Evolutionary conservation across 2,888 invertebrate genomes (phyloP), one percentile per base, ranked within the genome.

Genomic region (Lamproptera curius): DNA sequence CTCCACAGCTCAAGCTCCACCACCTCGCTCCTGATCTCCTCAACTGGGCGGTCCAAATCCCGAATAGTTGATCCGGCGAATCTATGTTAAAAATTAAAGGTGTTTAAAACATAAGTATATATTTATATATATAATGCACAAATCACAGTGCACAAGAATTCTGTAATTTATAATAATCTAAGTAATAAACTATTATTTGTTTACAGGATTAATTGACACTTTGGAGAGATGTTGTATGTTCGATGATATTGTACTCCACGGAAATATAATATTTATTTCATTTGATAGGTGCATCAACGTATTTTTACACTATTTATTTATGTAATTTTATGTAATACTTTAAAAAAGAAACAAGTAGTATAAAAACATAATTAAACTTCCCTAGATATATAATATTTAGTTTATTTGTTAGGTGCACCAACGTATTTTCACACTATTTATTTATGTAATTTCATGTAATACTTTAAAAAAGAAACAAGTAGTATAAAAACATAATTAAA

Each of bases 1-100:
- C 92, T 85, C 93, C 93, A 94, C 48, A 92, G 83, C 57, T 91
- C 91, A 65, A 94, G 52, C 53, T 92, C 91, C 39, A 88, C 83
- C 8, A 94, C 70, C 62, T 92, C 92, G 39, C 90, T 72, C 39
- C 73, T 78, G 35, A 93, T 76, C 61, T 91, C 89, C 67, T 93
- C 92, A 0, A 80, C 76, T 54, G 90, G 90, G 26, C 93, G 85
- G 58, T 89, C 89, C 11, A 93, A 58, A 61, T 93, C 90, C 44
- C 75, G 67, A 0, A 91, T 59, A 1, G 57, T 58, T 1, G 89
- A 80, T 33, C 89, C 86, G n/a, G 79, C 75, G n/a, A 89, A 89
- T 44, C 59, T 60, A 36, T n/a, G n/a, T n/a, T n/a, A n/a, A n/a
- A n/a, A n/a, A n/a, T n/a, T n/a, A n/a, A n/a, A n/a, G n/a, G n/a